A percentile compares a stretch with the other conserved stretches of the same genome.
phyloP scores from a whole-genome alignment of 2,888 invertebrate species.

The Drosophila birchii region DNA sequence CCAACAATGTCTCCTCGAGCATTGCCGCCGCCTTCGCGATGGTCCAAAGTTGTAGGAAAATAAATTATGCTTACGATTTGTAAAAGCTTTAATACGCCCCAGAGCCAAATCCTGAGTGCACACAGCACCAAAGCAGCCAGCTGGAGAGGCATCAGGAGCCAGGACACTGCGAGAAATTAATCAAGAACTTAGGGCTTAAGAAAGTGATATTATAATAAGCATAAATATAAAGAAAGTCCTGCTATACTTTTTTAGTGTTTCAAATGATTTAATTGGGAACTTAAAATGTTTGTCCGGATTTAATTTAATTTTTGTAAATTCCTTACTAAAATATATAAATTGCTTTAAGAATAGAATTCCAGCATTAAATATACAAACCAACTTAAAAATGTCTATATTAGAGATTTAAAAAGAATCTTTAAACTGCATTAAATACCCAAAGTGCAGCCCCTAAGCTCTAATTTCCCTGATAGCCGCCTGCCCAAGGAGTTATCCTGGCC shows the following conservation, averaged over 20 bases:
- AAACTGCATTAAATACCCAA: neutral
- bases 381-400: too few relatives aligned
- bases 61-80: conserved; percentile 79
- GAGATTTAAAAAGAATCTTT: neutral
- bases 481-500: conserved; percentile 6
- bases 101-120: conserved; percentile 76
- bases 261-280: neutral
- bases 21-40: conserved; percentile 15
- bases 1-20: conserved; percentile 36
- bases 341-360: neutral
- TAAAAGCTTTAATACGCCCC: conserved; percentile 77
- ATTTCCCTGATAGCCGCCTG: neutral
- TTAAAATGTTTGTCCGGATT: neutral
- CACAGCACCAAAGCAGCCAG: conserved; percentile 51
- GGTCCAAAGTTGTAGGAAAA: conserved; percentile 61
- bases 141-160: conserved; percentile 45
- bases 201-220: neutral
- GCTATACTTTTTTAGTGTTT: neutral
- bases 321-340: neutral
- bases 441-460: conserved; percentile 1
- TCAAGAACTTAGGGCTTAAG: neutral
- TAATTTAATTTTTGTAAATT: neutral
- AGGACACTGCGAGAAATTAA: conserved; percentile 19
- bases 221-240: neutral
- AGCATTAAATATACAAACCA: too few relatives aligned